Evolutionary conservation across 2,888 invertebrate genomes (phyloP), one percentile per base, ranked within the genome.

Genomic region (Apeira syringaria): DNA sequence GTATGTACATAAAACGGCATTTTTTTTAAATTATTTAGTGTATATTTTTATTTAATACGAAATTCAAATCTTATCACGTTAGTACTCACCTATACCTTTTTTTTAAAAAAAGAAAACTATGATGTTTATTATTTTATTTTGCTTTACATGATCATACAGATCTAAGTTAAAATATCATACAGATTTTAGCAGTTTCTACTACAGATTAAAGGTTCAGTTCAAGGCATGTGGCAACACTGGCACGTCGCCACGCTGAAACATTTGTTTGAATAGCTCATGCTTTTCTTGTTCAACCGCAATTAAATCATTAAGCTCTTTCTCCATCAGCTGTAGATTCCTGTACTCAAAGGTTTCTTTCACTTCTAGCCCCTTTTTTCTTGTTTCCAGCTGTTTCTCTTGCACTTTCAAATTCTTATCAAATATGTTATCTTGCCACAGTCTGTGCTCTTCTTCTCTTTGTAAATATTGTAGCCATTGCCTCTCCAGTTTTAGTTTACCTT

Each of bases 391-490:
- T 54, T 74, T 64, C 55, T 77, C 71, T 3, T 59, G 59, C 35
- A 76, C 41, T 50, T 67, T 68, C 25, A 77, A 53, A 41, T 58
- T 61, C 34, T 56, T 68, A 18, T 71, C 74, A 44, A 56, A 59
- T 37, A 74, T 59, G 20, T 68, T 56, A 42, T 75, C 69, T 44
- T 56, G 65, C 52, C 59, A 56, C 18, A 56, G 37, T 27, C 53
- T 70, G 26, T 68, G 56, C 13, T 64, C 63, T 50, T 78, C 77
- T 55, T 74, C 64, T 26, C 58, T 61, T 25, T 56, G 61, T 46
- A 79, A 59, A 59, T 73, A 78, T 43, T 76, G 65, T 26, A 78
- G 49, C 78, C 77, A 79, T 40, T 77, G 78, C 41, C 60, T 75
- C 47, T 78, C 78, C 35, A 78, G 57, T 37, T 68, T 64, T 37